Conservation (phyloP, 2,797 vertebrate genomes). For the Urocyon cinereoargenteus region DNA sequence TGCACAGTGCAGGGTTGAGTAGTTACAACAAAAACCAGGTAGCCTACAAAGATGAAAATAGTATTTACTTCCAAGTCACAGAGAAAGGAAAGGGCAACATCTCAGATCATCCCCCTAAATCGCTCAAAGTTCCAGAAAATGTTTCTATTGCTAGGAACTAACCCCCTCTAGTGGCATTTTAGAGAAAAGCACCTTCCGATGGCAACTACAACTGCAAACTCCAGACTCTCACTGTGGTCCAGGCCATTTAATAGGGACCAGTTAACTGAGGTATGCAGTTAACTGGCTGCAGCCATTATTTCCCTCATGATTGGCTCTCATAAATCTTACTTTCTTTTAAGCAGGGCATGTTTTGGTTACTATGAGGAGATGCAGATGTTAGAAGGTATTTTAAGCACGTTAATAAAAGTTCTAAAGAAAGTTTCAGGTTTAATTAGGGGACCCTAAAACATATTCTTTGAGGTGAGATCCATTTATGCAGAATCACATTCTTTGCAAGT, state of each 20-base stretch:
- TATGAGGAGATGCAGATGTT: background rate
- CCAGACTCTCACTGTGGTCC: background rate
- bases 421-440: background rate
- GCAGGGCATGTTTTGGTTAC: background rate
- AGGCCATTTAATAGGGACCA: background rate
- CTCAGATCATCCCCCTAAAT: background rate
- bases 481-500: background rate
- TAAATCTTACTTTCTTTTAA: background rate
- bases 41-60: background rate
- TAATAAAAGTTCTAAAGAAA: background rate
- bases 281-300: background rate
- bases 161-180: conserved; percentile 69
- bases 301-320: background rate
- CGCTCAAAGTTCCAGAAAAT: conserved; percentile 24
- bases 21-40: background rate
- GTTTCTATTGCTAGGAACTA: background rate
- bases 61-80: conserved; percentile 18
- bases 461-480: background rate
- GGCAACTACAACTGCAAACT: background rate
- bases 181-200: background rate
- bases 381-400: background rate
- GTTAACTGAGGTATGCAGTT: background rate
- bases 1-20: background rate
- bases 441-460: background rate
- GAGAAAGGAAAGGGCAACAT: background rate